Evolutionary conservation across 2,113 vertebrate genomes (phyloP).

Genomic region (Cottus gobio): DNA sequence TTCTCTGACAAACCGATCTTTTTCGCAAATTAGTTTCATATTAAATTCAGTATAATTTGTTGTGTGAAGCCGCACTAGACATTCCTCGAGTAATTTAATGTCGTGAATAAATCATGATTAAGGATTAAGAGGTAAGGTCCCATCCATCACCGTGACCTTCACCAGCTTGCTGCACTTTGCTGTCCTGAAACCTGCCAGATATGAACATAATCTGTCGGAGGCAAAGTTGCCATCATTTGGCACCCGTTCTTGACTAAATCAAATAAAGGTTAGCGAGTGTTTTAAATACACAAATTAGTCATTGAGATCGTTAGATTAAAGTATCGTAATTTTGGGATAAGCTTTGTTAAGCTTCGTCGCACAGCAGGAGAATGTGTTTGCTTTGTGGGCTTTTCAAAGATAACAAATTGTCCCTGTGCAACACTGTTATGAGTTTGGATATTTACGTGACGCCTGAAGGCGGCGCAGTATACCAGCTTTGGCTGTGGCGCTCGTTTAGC

Average conservation of each 20-base stretch:
- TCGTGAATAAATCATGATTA: neutral
- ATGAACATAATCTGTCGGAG: neutral
- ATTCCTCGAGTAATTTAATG: neutral
- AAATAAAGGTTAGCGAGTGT: neutral
- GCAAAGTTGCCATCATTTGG: neutral
- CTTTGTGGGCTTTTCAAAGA: slow-evolving; percentile 2
- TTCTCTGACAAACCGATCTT: neutral
- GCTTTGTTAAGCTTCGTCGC: neutral
- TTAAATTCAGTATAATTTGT: neutral
- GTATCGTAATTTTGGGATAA: neutral
- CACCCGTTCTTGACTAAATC: neutral
- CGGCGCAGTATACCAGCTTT: neutral
- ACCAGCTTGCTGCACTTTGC: neutral
- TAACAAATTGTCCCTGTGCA: neutral
- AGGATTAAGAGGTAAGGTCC: neutral
- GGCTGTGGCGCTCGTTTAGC: neutral
- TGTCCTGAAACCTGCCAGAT: neutral
- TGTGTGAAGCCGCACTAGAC: neutral
- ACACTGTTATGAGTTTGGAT: neutral
- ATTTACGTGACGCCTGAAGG: too few species aligned
- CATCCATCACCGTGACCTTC: neutral
- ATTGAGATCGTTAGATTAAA: neutral
- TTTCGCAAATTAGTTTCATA: neutral
- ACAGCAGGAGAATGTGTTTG: slow-evolving; percentile 11
- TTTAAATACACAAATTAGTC: neutral